These are phyloP conservation scores for Heteromormyrus szaboi DNA, from an alignment of 2,797 vertebrate species.

Conservation along the genomic window DNA sequence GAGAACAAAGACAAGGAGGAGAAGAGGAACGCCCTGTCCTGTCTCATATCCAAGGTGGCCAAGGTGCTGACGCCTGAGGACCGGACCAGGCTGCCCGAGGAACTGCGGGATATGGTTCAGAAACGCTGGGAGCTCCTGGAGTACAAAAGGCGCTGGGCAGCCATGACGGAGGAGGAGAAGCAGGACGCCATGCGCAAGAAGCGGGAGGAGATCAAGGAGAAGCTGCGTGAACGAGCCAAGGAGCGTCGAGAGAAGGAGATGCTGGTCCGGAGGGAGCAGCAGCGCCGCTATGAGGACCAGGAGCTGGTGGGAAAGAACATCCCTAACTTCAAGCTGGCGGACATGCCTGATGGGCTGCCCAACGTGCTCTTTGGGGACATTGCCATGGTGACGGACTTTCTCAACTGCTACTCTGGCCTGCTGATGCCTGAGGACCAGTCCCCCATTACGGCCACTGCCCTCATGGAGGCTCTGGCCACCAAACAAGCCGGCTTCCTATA, in stretches of 20 bases:
- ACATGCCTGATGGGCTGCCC: conserved; percentile 91
- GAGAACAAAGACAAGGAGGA: conserved; percentile 90
- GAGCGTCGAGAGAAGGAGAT: conserved; percentile 84
- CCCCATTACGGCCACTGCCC: conserved; percentile 77
- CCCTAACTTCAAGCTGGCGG: conserved; percentile 80
- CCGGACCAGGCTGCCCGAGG: conserved; percentile 81
- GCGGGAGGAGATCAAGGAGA: conserved; percentile 78
- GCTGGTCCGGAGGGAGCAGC: conserved; percentile 77
- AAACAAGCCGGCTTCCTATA: conserved; percentile 91
- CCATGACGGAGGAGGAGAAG: conserved; percentile 84
- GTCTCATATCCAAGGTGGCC: conserved; percentile 81
- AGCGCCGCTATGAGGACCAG: conserved; percentile 86
- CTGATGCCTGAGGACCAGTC: conserved; percentile 89
- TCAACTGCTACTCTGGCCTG: conserved; percentile 83
- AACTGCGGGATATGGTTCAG: conserved; percentile 76
- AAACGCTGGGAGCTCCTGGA: conserved; percentile 88
- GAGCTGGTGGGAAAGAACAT: conserved; percentile 73
- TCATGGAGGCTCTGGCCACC: conserved; percentile 86
- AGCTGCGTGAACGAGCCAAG: conserved; percentile 82
- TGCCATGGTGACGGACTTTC: conserved; percentile 90
- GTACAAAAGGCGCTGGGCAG: conserved; percentile 80
- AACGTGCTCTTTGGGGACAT: conserved; percentile 90
- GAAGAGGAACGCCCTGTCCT: conserved; percentile 81
- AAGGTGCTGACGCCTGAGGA: conserved; percentile 80
- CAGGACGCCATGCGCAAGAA: conserved; percentile 80